Evolutionary conservation across 2,888 invertebrate species (phyloP), one percentile per base, ranked within the genome.

Genomic region (Drosophila imparisetae): DNA sequence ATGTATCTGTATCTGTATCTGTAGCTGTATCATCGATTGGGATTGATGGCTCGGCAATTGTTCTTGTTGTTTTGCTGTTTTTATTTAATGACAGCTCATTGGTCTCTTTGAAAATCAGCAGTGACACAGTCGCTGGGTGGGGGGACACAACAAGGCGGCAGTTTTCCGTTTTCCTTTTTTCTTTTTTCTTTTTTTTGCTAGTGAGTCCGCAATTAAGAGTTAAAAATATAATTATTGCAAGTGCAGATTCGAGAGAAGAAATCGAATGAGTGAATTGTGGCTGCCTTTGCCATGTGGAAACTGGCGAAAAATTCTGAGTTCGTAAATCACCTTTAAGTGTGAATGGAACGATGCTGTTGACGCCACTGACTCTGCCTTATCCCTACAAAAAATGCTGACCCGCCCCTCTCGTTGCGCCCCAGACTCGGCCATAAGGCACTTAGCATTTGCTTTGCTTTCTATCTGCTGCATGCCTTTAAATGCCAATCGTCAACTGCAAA

Each of bases 271-370:
- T 42, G 42, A 21, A 13, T 42, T 45, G 45, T 45, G 24, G 24
- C 24, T 24, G 45, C 45, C 45, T 24, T 45, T 45, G 42, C 42
- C 21, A 6, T 13, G 73, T n/a, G 13, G 38, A 29, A 29, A 15
- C 18, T 40, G 40, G n/a, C 57, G 67, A 67, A 72, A 70, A 80
- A 78, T 83, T 82, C 70, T 72, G 73, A 72, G 68, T 74, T 76
- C 90, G 92, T 92, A 92, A 92, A 92, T 92, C 91, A 92, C 92
- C 90, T 87, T 75, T 72, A 86, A 88, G 90, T 87, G 91, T 89
- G 72, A 89, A 83, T 91, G 90, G 54, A 71, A 89, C 84, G 89
- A 90, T 91, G 45, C 45, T 87, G 89, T 91, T 91, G 86, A 32
- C 24, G 48, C 60, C 27, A 15, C 45, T 29, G 49, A 32, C 60